Conservation (phyloP, 2,113 vertebrate genomes). For the Salvator merianae region DNA sequence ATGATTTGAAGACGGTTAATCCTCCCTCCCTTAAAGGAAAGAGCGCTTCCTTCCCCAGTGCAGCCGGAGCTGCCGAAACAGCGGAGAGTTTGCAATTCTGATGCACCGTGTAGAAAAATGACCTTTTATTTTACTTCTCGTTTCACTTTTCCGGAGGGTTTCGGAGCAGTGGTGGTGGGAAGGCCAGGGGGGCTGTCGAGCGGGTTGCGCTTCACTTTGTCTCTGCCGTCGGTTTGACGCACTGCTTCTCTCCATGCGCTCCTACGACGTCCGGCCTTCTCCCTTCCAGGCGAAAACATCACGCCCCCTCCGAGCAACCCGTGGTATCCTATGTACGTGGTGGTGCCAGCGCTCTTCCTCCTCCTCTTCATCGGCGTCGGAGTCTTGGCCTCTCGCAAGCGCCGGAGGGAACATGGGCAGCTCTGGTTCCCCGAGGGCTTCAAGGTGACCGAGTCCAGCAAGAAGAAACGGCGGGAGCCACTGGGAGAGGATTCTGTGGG, state of each 20-base stretch:
- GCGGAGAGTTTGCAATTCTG: conserved; percentile 87
- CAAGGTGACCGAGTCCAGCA: conserved; percentile 93
- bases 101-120: conserved; percentile 87
- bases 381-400: conserved; percentile 90
- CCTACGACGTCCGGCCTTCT: conserved; percentile 60
- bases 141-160: conserved; percentile 47
- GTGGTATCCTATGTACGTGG: conserved; percentile 86
- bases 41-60: conserved; percentile 86
- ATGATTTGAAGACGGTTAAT: conserved; percentile 98
- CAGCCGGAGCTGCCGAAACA: conserved; percentile 79
- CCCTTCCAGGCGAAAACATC: conserved; percentile 77
- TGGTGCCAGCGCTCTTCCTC: conserved; percentile 76
- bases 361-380: conserved; percentile 84
- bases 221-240: conserved; percentile 46
- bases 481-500: conserved; percentile 96
- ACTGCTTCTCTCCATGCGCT: conserved; percentile 60
- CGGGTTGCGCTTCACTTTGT: conserved; percentile 64
- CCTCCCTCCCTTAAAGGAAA: conserved; percentile 89
- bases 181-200: background rate
- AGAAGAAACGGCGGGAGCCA: conserved; percentile 96
- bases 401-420: conserved; percentile 93
- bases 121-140: conserved; percentile 78
- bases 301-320: conserved; percentile 59
- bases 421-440: conserved; percentile 99
- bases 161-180: conserved; percentile 25